Percentiles rank a stretch among this genome's conserved stretches.
Evolutionary conservation across 2,797 vertebrate species (phyloP).

Genomic region (Lepus townsendii): DNA sequence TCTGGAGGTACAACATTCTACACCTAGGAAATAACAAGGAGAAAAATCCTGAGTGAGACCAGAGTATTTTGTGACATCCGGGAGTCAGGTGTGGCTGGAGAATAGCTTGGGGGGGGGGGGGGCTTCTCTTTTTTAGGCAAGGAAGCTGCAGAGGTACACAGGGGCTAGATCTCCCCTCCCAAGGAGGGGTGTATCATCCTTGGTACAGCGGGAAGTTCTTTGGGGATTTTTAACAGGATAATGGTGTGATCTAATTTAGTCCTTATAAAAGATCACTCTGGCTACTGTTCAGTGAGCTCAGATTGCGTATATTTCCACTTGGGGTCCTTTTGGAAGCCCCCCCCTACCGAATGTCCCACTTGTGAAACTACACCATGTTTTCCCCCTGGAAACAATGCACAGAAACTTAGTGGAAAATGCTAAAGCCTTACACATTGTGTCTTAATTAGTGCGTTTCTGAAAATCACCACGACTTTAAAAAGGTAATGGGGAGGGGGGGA

Average conservation of each 20-base stretch:
- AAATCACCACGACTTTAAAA: slow-evolving; percentile 31
- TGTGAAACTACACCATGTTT: slow-evolving; percentile 10
- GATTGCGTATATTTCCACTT: slow-evolving; percentile 10
- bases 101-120: neutral
- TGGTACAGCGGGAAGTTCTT: neutral
- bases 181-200: neutral
- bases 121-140: neutral
- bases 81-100: neutral
- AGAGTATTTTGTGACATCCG: neutral
- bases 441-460: slow-evolving; percentile 30
- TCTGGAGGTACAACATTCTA: neutral
- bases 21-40: neutral
- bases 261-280: neutral
- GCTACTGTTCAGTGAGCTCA: neutral
- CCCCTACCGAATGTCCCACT: slow-evolving; percentile 5
- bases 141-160: neutral
- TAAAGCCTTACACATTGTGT: slow-evolving; percentile 24
- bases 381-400: neutral
- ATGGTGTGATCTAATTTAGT: neutral
- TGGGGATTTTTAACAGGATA: slow-evolving; percentile 36
- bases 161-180: neutral
- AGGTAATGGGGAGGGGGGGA: neutral
- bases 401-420: slow-evolving; percentile 44
- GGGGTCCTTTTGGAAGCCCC: slow-evolving; percentile 37
- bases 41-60: neutral